phyloP scores from a whole-genome alignment of 2,797 vertebrate genomes.

The Adrianichthys oophorus region DNA sequence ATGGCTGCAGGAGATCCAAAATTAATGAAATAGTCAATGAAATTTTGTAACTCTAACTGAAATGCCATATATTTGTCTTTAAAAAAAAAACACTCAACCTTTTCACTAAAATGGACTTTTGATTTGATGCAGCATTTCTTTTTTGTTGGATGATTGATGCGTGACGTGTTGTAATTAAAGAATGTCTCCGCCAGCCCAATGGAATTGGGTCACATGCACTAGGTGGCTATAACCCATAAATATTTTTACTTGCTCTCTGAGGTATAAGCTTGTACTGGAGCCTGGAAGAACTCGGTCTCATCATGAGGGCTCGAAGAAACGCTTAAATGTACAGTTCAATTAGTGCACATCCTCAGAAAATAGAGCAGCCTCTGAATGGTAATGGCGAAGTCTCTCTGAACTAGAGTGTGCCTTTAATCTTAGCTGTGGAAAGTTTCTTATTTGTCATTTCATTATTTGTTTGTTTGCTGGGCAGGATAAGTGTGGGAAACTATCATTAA shows the following conservation, averaged over 20 bases:
- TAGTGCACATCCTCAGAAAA: conserved; percentile 50
- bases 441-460: too few species aligned
- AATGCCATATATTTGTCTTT: too few species aligned
- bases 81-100: too few species aligned
- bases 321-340: conserved; percentile 48
- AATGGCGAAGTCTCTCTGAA: conserved; percentile 42
- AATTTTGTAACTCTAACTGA: too few species aligned
- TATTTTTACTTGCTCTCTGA: conserved; percentile 9
- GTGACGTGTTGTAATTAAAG: not conserved
- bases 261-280: conserved; percentile 14
- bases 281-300: conserved; percentile 28
- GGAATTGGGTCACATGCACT: not conserved
- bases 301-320: conserved; percentile 29
- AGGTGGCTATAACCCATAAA: not conserved
- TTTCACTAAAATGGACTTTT: too few species aligned
- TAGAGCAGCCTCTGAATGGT: conserved; percentile 38
- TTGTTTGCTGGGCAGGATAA: too few species aligned
- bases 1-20: too few species aligned
- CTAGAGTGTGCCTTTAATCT: conserved; percentile 40
- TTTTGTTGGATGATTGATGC: not conserved
- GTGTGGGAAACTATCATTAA: too few species aligned
- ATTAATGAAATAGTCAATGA: too few species aligned
- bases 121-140: too few species aligned
- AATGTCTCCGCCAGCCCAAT: not conserved
- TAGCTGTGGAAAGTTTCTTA: not conserved